Base-by-base conservation (phyloP, 2,797 vertebrate species). In the Rhodeus uyekii region DNA sequence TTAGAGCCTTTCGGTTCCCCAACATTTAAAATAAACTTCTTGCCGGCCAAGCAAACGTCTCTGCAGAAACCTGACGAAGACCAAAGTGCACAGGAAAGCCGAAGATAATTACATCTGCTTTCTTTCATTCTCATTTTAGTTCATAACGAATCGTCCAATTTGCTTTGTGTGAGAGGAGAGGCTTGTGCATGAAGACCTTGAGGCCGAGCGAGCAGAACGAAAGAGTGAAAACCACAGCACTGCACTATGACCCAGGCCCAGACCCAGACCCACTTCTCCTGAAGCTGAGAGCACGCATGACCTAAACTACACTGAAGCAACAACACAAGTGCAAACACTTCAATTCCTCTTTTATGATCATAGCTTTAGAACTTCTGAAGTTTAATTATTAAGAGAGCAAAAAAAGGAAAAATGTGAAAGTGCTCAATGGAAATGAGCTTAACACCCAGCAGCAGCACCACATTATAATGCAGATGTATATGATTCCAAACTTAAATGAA, bases 31-130 rank as follows among this genome's bases (percentile, higher is more conserved):
- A 80, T 81, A n/a, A 7, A 39, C 39, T 76, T 85, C 55, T 92
- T 89, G 87, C 83, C 86, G 90, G 89, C 89, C 83, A 90, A 87
- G 90, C 90, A 89, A 86, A 91, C 90, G 61, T 91, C 85, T 36
- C 85, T 88, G 84, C 86, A 88, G 88, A 88, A 85, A 84, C 80
- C 92, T 87, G 89, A 91, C 87, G 88, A 58, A 58, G 89, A 91
- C 91, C 92, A 92, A 91, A 93, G 91, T 90, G 88, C 91, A 91
- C 89, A 87, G 89, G 90, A 92, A 84, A 87, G 86, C 80, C 83
- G 87, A 73, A 85, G 72, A 48, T 73, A 58, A 29, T 79, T 77
- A 78, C n/a, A 34, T 68, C 67, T 79, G 46, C 22, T 80, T 71
- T 81, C 29, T 67, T 68, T 67, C 22, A 24, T 69, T 32, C 65